Evolutionary conservation across 1,140 invertebrate genomes (phyloP).

Genomic region (honey bee (Apis mellifera)): DNA sequence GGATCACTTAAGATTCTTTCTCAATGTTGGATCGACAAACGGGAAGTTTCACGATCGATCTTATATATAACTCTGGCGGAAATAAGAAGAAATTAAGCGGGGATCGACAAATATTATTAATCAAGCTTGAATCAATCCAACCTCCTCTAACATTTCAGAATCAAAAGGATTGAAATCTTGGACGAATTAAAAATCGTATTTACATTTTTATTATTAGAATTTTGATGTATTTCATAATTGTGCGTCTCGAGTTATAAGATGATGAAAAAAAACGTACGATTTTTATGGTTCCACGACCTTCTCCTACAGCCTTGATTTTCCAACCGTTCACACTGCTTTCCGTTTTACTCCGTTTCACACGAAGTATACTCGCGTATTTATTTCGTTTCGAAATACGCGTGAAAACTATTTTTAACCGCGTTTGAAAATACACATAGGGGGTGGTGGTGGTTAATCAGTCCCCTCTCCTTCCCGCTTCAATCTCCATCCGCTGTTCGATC

Average conservation of each 20-base stretch:
- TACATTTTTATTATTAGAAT: too few species aligned
- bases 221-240: too few species aligned
- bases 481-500: too few species aligned
- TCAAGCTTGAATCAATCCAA: too few species aligned
- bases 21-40: neutral
- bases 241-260: too few species aligned
- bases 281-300: neutral
- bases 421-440: slow-evolving; percentile 4
- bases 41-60: neutral
- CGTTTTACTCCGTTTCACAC: neutral
- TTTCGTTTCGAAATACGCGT: slow-evolving; percentile 3
- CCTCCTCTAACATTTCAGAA: too few species aligned
- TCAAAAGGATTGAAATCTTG: neutral
- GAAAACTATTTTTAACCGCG: neutral
- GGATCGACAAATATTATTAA: too few species aligned
- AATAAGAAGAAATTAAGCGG: neutral
- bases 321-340: neutral
- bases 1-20: neutral
- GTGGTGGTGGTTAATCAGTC: neutral
- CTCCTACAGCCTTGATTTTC: neutral
- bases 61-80: neutral
- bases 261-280: too few species aligned
- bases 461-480: neutral
- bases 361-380: neutral
- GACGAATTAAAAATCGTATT: too few species aligned